Evolutionary conservation across 2,113 vertebrate genomes (phyloP).

Genomic region (Gasterosteus aculeatus): DNA sequence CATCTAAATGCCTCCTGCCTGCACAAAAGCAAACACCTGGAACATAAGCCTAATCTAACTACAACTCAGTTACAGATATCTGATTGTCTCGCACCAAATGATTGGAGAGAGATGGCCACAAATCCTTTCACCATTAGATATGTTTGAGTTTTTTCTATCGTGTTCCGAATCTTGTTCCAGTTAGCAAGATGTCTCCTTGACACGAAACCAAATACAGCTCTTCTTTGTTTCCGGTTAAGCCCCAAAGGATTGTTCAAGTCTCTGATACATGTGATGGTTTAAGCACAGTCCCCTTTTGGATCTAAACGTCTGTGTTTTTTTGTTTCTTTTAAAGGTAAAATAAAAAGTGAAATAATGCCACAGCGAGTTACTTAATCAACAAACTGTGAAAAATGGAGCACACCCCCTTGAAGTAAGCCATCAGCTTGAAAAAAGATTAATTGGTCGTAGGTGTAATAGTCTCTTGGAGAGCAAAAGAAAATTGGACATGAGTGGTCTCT

Average conservation of each 20-base stretch:
- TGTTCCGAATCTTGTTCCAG: constrained; percentile 37
- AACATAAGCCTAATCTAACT: constrained; percentile 54
- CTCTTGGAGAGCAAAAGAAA: constrained; percentile 33
- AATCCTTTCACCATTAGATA: constrained; percentile 40
- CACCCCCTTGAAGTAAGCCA: constrained; percentile 20
- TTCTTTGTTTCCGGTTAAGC: constrained; percentile 57
- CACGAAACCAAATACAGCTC: constrained; percentile 45
- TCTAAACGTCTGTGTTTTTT: constrained; percentile 9
- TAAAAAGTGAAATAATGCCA: background rate
- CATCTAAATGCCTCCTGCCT: constrained; percentile 35
- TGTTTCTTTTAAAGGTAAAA: constrained; percentile 29
- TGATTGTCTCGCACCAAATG: constrained; percentile 48
- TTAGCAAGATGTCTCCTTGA: constrained; percentile 53
- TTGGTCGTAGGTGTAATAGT: constrained; percentile 47
- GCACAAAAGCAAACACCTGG: constrained; percentile 57
- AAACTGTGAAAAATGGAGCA: background rate
- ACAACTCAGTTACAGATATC: constrained; percentile 30
- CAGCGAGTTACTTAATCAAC: constrained; percentile 18
- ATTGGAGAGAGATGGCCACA: constrained; percentile 22
- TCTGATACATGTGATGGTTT: constrained; percentile 27
- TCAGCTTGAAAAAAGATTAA: constrained; percentile 33
- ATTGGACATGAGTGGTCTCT: constrained; percentile 28
- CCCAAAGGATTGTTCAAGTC: constrained; percentile 38
- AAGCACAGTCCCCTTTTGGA: constrained; percentile 16
- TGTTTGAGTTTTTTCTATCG: constrained; percentile 8